Conservation (phyloP, 2,797 vertebrate species). For the Platalea minor region DNA sequence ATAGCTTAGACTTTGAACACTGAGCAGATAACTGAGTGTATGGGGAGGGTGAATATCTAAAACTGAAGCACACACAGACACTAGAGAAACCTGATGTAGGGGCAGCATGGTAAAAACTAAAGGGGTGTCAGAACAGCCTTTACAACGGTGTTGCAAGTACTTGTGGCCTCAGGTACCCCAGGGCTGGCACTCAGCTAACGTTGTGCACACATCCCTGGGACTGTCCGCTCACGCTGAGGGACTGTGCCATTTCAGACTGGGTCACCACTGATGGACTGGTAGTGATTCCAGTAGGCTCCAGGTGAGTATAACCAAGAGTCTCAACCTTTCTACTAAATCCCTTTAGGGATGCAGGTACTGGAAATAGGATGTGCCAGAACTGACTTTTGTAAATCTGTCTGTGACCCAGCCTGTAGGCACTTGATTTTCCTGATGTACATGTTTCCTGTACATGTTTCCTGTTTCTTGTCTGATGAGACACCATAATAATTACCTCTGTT, state of each 20-base stretch:
- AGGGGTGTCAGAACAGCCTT: neutral
- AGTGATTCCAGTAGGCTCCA: neutral
- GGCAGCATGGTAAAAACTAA: neutral
- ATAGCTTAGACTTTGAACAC: neutral
- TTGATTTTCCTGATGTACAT: neutral
- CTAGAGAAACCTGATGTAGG: neutral
- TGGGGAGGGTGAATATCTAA: neutral
- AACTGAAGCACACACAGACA: neutral
- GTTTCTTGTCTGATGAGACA: neutral
- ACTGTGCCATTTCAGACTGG: neutral
- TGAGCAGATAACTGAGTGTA: neutral
- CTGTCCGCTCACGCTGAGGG: accelerated
- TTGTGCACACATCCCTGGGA: neutral
- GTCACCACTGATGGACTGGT: no score
- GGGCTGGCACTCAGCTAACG: accelerated
- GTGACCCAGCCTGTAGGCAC: neutral
- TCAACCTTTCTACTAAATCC: neutral
- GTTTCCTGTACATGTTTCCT: neutral
- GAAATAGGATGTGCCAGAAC: neutral
- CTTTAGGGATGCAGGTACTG: neutral
- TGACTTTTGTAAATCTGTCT: neutral
- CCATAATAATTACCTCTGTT: neutral
- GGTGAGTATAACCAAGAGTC: neutral
- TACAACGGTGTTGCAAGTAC: neutral
- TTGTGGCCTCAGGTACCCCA: neutral